These are phyloP conservation scores for Nephrotoma appendiculata DNA, from an alignment of 2,888 invertebrate species.

Conservation along the genomic window DNA sequence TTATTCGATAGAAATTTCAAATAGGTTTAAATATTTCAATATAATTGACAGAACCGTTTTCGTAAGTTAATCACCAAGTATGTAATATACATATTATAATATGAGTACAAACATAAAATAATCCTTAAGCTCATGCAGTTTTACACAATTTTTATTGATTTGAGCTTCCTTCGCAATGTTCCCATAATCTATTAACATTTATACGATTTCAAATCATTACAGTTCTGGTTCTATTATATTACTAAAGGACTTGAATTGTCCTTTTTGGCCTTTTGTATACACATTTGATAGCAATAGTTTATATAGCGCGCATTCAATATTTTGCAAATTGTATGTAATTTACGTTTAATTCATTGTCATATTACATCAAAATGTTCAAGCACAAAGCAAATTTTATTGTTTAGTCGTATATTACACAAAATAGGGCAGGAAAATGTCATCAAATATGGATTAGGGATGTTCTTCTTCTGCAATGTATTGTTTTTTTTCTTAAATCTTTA, in stretches of 20 bases:
- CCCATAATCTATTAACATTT: not conserved
- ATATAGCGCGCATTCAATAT: not conserved
- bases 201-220: not conserved
- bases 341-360: not conserved
- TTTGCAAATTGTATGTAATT: not conserved
- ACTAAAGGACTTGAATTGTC: not conserved
- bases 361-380: not conserved
- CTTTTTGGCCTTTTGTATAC: not conserved
- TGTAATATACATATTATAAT: too few species aligned
- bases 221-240: not conserved
- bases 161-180: not conserved
- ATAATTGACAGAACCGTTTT: too few species aligned
- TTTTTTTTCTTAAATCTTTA: not conserved
- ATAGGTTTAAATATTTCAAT: too few species aligned
- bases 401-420: not conserved
- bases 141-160: not conserved
- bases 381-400: not conserved
- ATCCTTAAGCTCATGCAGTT: not conserved
- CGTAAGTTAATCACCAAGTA: too few species aligned
- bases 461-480: not conserved
- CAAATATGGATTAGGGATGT: constrained; percentile 2
- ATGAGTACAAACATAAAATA: too few species aligned
- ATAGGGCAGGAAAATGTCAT: constrained; percentile 2
- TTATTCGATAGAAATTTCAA: too few species aligned
- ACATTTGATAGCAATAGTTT: not conserved